Evolutionary conservation across 2,797 vertebrate genomes (phyloP).

Genomic region (Schizopygopsis pylzovi): DNA sequence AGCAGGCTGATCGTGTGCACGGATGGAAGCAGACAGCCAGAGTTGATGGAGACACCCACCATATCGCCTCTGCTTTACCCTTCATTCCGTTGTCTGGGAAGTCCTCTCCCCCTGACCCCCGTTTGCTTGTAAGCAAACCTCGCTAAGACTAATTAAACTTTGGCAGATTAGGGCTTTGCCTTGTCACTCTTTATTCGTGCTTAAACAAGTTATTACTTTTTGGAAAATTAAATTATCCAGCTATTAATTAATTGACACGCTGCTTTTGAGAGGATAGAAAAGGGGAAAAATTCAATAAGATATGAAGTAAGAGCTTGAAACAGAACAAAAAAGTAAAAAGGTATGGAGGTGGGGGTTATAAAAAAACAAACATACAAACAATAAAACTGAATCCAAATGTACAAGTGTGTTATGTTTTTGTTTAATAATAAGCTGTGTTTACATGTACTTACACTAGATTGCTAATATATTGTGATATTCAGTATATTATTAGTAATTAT

Average conservation of each 20-base stretch:
- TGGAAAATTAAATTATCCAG: slow-evolving; percentile 81
- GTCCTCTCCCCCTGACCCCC: slow-evolving; percentile 64
- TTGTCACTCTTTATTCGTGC: slow-evolving; percentile 81
- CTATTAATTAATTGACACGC: slow-evolving; percentile 82
- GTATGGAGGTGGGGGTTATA: neutral
- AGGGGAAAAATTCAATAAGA: slow-evolving; percentile 30
- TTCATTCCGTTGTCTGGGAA: neutral
- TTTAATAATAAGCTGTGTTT: neutral
- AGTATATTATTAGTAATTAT: neutral
- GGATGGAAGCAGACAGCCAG: slow-evolving; percentile 50
- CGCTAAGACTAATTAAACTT: slow-evolving; percentile 80
- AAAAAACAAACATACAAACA: neutral
- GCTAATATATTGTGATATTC: neutral
- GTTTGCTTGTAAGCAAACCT: slow-evolving; percentile 71
- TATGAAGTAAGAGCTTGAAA: slow-evolving; percentile 7
- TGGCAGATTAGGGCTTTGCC: slow-evolving; percentile 82
- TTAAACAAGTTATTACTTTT: slow-evolving; percentile 85
- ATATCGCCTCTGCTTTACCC: neutral
- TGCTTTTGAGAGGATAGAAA: slow-evolving; percentile 64
- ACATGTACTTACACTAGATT: neutral
- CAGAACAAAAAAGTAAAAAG: neutral
- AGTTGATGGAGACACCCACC: slow-evolving; percentile 24
- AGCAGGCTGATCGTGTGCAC: slow-evolving; percentile 19
- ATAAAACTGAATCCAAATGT: too few relatives aligned
- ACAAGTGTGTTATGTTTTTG: neutral